A percentile compares a stretch with the other conserved stretches of the same genome.
Evolutionary conservation across 2,113 vertebrate genomes (phyloP).

Genomic region (Apeltes quadracus): DNA sequence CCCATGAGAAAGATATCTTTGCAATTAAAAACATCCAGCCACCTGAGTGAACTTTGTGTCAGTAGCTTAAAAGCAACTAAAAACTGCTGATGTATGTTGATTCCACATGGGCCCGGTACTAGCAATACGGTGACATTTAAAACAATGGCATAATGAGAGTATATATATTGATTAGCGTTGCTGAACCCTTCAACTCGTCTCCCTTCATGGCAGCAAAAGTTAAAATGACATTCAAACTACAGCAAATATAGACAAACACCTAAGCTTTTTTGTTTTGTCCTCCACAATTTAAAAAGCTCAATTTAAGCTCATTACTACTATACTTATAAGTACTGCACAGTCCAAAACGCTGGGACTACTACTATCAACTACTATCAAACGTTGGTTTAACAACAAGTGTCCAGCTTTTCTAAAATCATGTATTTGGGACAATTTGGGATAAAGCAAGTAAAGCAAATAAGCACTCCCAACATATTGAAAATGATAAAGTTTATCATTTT

Average conservation of each 20-base stretch:
- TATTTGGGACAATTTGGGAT: not conserved
- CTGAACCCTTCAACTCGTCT: not conserved
- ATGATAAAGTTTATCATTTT: not conserved
- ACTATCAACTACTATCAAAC: no score
- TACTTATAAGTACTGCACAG: not conserved
- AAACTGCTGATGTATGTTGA: not conserved
- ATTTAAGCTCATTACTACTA: not conserved
- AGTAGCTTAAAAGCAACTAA: not conserved
- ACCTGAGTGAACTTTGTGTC: slow-evolving; percentile 2
- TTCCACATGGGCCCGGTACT: not conserved
- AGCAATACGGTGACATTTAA: not conserved
- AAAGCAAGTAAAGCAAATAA: not conserved
- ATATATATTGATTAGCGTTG: not conserved
- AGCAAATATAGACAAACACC: not conserved
- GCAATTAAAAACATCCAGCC: slow-evolving; percentile 2
- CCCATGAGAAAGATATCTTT: not conserved
- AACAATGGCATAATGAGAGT: not conserved
- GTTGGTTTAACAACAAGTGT: not conserved
- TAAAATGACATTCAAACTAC: not conserved
- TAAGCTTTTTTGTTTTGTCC: not conserved
- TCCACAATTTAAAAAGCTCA: not conserved
- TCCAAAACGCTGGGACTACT: not conserved
- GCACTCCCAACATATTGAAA: no score
- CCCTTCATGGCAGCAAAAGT: not conserved
- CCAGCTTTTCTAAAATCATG: not conserved